Evolutionary conservation across 2,113 vertebrate species (phyloP), one percentile per base, ranked within the genome.

Genomic region (Podarcis raffonei): DNA sequence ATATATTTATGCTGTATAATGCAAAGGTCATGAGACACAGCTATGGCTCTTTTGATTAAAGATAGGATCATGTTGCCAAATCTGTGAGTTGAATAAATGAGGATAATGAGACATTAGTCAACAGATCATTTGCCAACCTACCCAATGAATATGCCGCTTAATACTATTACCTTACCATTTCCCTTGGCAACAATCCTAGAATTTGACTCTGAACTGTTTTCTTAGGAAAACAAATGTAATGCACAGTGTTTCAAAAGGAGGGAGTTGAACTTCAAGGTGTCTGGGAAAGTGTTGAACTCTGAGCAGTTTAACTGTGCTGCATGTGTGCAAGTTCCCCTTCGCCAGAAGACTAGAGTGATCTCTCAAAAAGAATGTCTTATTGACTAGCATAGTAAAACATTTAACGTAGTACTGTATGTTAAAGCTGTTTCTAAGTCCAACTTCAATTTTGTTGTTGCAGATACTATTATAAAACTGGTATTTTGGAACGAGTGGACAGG

Each of bases 391-490:
- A 72, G 32, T 72, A 32, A 72, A 30, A 72, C 71, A 32, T 72
- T 72, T 15, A 72, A 72, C 32, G 3, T 16, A 37, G 32, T 35
- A 39, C 15, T 42, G 74, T 22, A 53, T 18, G 1, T 18, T 42
- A 87, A 66, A 20, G 15, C 32, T 6, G 71, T 65, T 13, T 81
- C 39, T 65, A 20, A 15, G 1, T 74, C 88, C 83, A 35, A 71
- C 87, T 86, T 81, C 39, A 89, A 9, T 88, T 94, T 57, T 68
- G 27, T 59, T 84, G 68, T 90, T 86, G 25, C 94, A 97, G 96
- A 87, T 96, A 96, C 86, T 97, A 96, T 91, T 97, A 96, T n/a
- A 97, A 97, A 94, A 96, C 95, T 0, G 96, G 96, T 25, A 97
- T 97, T 94, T 81, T 97, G 92, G 97, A 97, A 86, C 30, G 87